Evolutionary conservation across 2,797 vertebrate genomes (phyloP).

Genomic region (Coregonus suidteri): DNA sequence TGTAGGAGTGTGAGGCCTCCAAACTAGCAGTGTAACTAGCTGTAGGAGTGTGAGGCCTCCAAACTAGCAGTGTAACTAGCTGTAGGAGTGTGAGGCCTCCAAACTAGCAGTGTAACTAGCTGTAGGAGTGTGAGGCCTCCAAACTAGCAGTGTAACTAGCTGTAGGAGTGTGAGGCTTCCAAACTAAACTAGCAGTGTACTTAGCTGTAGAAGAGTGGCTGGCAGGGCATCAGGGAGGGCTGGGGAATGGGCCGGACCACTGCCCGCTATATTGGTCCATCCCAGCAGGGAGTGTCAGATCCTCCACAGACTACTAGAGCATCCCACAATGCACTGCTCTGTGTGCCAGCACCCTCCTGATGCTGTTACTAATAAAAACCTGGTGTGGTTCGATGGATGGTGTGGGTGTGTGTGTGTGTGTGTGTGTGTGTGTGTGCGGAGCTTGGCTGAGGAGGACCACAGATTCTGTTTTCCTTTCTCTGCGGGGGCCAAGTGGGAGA

Average conservation of each 20-base stretch:
- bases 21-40: too few relatives aligned
- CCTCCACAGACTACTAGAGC: conserved; percentile 1
- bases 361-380: conserved; percentile 35
- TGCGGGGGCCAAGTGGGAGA: conserved; percentile 36
- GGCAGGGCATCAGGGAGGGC: background rate
- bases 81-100: too few relatives aligned
- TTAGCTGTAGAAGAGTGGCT: background rate
- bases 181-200: too few relatives aligned
- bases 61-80: too few relatives aligned
- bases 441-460: conserved; percentile 30
- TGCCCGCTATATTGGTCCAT: conserved; percentile 12
- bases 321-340: conserved; percentile 21
- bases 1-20: too few relatives aligned
- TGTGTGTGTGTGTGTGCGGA: background rate
- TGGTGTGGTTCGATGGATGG: background rate
- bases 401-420: too few relatives aligned
- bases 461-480: conserved; percentile 60
- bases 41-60: too few relatives aligned
- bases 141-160: background rate
- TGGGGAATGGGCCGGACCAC: background rate
- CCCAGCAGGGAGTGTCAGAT: background rate
- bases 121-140: too few relatives aligned
- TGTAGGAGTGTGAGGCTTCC: background rate
- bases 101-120: too few relatives aligned
- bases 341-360: conserved; percentile 2